Percentiles rank a stretch among this genome's conserved stretches.
These are phyloP conservation scores for Melinopterus prodromus DNA, from an alignment of 2,888 invertebrate genomes.

Conservation along the genomic window DNA sequence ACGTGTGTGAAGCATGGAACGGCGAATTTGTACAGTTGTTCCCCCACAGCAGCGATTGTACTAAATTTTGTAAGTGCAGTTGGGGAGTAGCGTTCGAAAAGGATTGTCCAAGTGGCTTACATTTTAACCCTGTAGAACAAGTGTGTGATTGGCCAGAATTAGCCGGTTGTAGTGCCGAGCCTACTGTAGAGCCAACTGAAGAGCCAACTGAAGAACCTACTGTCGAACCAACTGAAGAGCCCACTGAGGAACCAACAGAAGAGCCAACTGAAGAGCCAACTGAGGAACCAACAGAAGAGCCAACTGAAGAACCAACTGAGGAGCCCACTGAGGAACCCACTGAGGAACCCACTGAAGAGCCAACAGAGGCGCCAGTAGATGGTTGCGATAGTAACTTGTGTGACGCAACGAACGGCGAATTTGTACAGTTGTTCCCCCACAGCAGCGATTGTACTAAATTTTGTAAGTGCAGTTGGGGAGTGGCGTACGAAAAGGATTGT, in stretches of 20 bases:
- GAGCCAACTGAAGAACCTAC: neutral
- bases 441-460: conserved; percentile 12
- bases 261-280: neutral
- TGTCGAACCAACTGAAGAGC: neutral
- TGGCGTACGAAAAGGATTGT: conserved; percentile 7
- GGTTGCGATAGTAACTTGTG: conserved; percentile 8
- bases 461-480: conserved; percentile 12
- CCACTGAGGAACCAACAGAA: neutral
- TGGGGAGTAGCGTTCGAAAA: neutral
- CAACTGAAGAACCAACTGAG: neutral
- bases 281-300: neutral
- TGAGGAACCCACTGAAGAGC: neutral
- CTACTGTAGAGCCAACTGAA: neutral
- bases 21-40: neutral
- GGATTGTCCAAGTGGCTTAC: conserved; percentile 6
- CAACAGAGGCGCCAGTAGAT: neutral
- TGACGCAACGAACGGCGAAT: neutral
- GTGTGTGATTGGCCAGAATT: conserved; percentile 19
- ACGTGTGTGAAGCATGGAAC: neutral
- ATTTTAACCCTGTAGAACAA: conserved; percentile 9
- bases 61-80: conserved; percentile 15
- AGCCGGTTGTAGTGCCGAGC: conserved; percentile 9
- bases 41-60: neutral
- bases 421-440: neutral
- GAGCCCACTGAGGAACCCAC: neutral